Evolutionary conservation across 2,888 invertebrate species (phyloP).

Genomic region (Nemotelus pantherinus): DNA sequence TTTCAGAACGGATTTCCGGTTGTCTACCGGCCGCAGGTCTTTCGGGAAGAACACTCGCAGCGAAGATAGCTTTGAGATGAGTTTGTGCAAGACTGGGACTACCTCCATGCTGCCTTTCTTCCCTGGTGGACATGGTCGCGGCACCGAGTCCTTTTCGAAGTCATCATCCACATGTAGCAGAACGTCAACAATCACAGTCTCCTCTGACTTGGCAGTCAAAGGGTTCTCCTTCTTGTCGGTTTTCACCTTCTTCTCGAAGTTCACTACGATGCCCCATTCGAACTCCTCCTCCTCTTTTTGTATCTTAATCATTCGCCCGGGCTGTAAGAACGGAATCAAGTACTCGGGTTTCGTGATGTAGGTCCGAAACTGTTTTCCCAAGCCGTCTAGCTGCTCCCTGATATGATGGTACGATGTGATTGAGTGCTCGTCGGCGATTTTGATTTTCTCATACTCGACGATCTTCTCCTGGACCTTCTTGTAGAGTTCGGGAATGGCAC

Average conservation of each 20-base stretch:
- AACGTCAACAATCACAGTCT: conserved; percentile 78
- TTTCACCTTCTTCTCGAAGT: conserved; percentile 86
- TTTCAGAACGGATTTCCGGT: conserved; percentile 84
- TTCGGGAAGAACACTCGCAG: conserved; percentile 90
- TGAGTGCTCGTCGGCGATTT: conserved; percentile 77
- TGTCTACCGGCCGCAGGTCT: conserved; percentile 86
- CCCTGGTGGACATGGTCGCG: conserved; percentile 75
- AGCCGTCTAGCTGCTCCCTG: conserved; percentile 78
- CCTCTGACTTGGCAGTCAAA: conserved; percentile 66
- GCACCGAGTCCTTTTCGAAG: conserved; percentile 69
- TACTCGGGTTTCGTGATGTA: conserved; percentile 88
- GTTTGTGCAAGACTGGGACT: conserved; percentile 83
- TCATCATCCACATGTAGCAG: conserved; percentile 81
- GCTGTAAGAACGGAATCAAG: conserved; percentile 92
- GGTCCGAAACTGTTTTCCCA: conserved; percentile 78
- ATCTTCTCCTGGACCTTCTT: conserved; percentile 78
- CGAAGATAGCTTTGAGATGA: conserved; percentile 88
- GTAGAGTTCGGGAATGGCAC: conserved; percentile 88
- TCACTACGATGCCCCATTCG: conserved; percentile 97
- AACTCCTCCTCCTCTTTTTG: conserved; percentile 86
- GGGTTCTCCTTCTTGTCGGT: conserved; percentile 65
- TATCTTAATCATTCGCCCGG: conserved; percentile 92
- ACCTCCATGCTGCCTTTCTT: conserved; percentile 88
- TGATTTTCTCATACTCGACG: conserved; percentile 71
- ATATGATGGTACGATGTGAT: conserved; percentile 87